A percentile compares a stretch with the other conserved stretches of the same genome.
phyloP scores from a whole-genome alignment of 2,888 invertebrate genomes.

The Nephrocerus scutellatus region DNA sequence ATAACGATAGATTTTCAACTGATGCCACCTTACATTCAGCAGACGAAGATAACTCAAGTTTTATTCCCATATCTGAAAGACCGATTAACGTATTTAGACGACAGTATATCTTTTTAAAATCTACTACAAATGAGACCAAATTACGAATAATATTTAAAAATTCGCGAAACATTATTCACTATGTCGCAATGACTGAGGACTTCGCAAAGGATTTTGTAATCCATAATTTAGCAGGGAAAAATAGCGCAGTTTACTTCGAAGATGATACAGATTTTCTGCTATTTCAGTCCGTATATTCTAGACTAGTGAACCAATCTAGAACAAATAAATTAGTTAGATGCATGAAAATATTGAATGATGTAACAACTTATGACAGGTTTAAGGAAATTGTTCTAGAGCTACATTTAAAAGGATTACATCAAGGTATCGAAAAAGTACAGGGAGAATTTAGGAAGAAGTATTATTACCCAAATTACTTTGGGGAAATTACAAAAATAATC shows the following conservation, averaged over 20 bases:
- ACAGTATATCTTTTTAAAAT: background rate
- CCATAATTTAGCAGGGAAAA: no score
- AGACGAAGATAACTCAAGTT: constrained; percentile 4
- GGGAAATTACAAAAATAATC: constrained; percentile 16
- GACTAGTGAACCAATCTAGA: no score
- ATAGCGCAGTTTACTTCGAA: no score
- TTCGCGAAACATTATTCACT: no score
- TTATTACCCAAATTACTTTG: constrained; percentile 15
- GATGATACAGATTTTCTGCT: no score
- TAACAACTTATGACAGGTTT: background rate
- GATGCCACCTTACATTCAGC: constrained; percentile 10
- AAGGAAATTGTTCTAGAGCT: constrained; percentile 2
- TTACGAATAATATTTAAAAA: no score
- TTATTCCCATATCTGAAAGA: constrained; percentile 4
- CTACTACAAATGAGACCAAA: no score
- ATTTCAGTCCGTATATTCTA: no score
- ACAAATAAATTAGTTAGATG: constrained; percentile 1
- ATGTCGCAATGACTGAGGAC: no score
- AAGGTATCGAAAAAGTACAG: constrained; percentile 14
- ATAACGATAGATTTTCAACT: constrained; percentile 4
- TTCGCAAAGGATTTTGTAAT: no score
- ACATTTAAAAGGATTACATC: constrained; percentile 10
- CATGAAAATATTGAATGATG: constrained; percentile 4
- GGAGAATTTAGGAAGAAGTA: constrained; percentile 9
- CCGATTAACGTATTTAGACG: constrained; percentile 5